Conservation (phyloP, 2,888 invertebrate genomes). For the Heliconius aoede region DNA sequence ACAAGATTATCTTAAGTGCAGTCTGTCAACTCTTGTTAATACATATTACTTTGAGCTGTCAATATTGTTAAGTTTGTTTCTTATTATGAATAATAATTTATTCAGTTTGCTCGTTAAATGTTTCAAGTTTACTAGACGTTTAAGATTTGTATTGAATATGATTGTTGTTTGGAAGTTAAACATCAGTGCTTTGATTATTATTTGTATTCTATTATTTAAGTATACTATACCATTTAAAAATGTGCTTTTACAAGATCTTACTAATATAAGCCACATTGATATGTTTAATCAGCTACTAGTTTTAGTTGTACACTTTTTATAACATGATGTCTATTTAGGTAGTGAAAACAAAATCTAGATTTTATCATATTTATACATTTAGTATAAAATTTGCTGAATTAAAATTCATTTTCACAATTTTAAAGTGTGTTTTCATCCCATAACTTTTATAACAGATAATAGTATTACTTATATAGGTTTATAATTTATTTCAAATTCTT, state of each 20-base stretch:
- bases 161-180: conserved; percentile 79
- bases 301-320: conserved; percentile 84
- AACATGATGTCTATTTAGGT: conserved; percentile 84
- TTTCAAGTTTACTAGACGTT: conserved; percentile 83
- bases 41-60: conserved; percentile 83
- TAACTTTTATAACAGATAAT: conserved; percentile 40
- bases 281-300: conserved; percentile 84
- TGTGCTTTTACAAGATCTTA: conserved; percentile 84
- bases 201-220: conserved; percentile 82
- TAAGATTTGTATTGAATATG: conserved; percentile 81
- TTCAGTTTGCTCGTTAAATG: conserved; percentile 84
- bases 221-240: conserved; percentile 80
- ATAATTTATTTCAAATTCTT: conserved; percentile 25
- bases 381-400: conserved; percentile 84
- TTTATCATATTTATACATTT: conserved; percentile 84
- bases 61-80: conserved; percentile 84
- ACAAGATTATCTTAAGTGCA: conserved; percentile 65
- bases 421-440: conserved; percentile 67
- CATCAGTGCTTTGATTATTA: conserved; percentile 81
- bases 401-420: conserved; percentile 84
- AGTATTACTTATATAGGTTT: neutral
- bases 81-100: conserved; percentile 83
- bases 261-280: conserved; percentile 82
- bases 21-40: conserved; percentile 78
- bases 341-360: conserved; percentile 83